Base-by-base conservation (phyloP, 2,797 vertebrate species). In the Aselliscus stoliczkanus region DNA sequence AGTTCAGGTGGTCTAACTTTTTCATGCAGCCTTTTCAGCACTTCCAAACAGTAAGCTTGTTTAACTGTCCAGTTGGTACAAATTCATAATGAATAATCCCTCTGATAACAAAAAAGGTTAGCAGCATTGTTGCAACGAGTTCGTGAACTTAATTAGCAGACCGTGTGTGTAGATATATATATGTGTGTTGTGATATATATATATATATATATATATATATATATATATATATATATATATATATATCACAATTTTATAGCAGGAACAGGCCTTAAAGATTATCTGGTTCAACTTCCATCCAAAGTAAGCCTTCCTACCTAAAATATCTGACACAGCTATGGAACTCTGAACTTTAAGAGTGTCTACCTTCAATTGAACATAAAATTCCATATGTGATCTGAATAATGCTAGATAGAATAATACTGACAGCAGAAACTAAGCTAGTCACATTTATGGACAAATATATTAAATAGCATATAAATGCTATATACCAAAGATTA, bases 331-430 rank as follows among this genome's bases (percentile, higher is more conserved):
- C 17, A 42, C 4, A 0, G 0, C 47, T 64, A 5, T 25, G 34
- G 62, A 37, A 4, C 58, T 81, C 58, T 81, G 84, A 80, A 76
- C 15, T 47, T 89, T 39, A 60, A 84, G 6, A 58, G 20, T 11
- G 1, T 29, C 62, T 91, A 39, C 18, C 39, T 81, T 67, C 34
- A 75, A 34, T 7, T 93, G 21, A 70, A 65, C 23, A 20, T 64
- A 88, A 73, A 42, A 67, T 56, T 88, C 17, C 39, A 94, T 65
- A 27, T 42, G 5, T 54, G 29, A 2, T 56, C 67, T 77, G 82
- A 94, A 79, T 25, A 50, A 72, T 20, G 34, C 25, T 62, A 39
- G 13, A 29, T 37, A 50, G 23, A 96, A 87, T 62, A 62, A 62
- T 31, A 62, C 60, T 44, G 65, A 44, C 44, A 80, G 44, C 17